phyloP scores from a whole-genome alignment of 2,113 vertebrate species.

The Charadrius vociferus region DNA sequence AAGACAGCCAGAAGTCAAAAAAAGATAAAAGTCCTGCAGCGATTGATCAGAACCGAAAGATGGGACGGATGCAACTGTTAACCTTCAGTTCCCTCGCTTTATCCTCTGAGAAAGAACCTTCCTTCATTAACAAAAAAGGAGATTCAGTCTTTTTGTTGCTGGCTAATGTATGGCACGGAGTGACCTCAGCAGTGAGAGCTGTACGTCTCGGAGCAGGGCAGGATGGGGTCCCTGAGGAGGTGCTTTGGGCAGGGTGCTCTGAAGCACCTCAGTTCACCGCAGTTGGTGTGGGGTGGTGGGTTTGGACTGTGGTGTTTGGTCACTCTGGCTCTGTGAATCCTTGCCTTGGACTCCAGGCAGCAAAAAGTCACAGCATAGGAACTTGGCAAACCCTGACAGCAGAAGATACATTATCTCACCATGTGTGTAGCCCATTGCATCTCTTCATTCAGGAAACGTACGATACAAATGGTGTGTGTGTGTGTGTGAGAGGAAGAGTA shows the following conservation, averaged over 20 bases:
- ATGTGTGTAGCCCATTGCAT: neutral
- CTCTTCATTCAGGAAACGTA: neutral
- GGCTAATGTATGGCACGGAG: neutral
- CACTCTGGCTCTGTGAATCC: neutral
- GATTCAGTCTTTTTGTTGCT: neutral
- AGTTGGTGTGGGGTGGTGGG: fast-evolving
- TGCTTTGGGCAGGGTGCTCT: neutral
- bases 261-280: neutral
- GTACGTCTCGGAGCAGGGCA: neutral
- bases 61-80: neutral
- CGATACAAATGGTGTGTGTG: neutral
- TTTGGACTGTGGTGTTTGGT: neutral
- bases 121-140: neutral
- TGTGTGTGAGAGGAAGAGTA: neutral
- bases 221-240: neutral
- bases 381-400: neutral
- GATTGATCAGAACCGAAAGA: neutral
- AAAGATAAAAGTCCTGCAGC: neutral
- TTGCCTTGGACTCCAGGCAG: neutral
- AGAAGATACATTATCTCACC: fast-evolving
- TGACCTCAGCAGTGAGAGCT: neutral
- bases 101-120: neutral
- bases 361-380: neutral
- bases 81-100: neutral
- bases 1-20: neutral